phyloP scores from a whole-genome alignment of 2,888 invertebrate genomes.

The Operophtera brumata region DNA sequence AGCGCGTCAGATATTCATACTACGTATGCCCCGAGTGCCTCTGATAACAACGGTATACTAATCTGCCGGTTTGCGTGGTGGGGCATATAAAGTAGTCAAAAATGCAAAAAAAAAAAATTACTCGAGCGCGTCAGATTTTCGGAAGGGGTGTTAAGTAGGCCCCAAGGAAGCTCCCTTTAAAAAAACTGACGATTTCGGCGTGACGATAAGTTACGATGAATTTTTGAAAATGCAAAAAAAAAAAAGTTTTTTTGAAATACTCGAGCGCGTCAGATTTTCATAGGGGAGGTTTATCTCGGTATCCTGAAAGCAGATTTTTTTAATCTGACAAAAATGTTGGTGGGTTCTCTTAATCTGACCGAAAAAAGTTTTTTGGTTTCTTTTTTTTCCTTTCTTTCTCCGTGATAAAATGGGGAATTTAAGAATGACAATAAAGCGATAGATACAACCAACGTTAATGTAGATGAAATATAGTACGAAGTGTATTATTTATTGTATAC shows the following conservation, averaged over 20 bases:
- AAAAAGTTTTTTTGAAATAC: neutral
- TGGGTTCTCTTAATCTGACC: neutral
- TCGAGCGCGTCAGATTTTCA: neutral
- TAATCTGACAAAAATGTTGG: neutral
- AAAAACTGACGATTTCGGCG: neutral
- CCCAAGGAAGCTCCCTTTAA: neutral
- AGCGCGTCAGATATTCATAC: constrained; percentile 6
- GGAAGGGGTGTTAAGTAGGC: neutral
- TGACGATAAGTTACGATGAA: no score
- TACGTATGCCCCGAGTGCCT: constrained; percentile 1
- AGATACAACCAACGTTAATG: no score
- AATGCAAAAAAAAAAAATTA: neutral
- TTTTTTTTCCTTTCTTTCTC: neutral
- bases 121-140: neutral
- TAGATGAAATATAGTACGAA: neutral
- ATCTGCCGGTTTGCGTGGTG: neutral
- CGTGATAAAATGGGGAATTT: no score
- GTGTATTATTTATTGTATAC: neutral
- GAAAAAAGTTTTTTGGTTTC: neutral
- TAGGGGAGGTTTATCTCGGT: neutral
- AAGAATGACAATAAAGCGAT: no score
- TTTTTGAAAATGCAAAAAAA: neutral
- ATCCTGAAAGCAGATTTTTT: no score
- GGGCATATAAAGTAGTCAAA: constrained; percentile 11
- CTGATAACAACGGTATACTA: neutral